These are phyloP conservation scores for Falco novaeseelandiae DNA, from an alignment of 2,797 vertebrate species.

Conservation along the genomic window DNA sequence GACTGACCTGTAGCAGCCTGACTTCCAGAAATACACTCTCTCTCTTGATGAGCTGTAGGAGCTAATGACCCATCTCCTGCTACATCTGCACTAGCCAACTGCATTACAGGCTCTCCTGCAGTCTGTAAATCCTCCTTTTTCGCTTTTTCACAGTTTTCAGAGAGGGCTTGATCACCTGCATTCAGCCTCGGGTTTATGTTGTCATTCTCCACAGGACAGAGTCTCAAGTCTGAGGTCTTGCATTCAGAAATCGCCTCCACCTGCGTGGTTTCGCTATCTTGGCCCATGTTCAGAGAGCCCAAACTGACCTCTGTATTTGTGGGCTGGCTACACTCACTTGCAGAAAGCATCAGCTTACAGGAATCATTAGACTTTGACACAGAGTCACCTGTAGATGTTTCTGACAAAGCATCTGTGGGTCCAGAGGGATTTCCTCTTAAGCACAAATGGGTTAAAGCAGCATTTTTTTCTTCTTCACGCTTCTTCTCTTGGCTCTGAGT, in stretches of 20 bases:
- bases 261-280: constrained; percentile 84
- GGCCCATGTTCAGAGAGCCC: constrained; percentile 56
- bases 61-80: constrained; percentile 3
- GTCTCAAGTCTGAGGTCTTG: constrained; percentile 3
- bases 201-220: neutral
- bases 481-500: constrained; percentile 84
- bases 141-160: constrained; percentile 18
- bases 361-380: constrained; percentile 66
- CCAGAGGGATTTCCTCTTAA: constrained; percentile 54
- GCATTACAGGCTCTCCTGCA: neutral
- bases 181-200: neutral
- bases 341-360: constrained; percentile 82
- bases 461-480: constrained; percentile 42
- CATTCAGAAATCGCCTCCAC: constrained; percentile 69
- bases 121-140: constrained; percentile 15
- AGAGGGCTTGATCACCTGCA: neutral
- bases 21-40: constrained; percentile 54
- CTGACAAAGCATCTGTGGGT: constrained; percentile 27
- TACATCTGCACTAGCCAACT: neutral
- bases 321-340: constrained; percentile 73
- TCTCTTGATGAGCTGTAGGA: constrained; percentile 15
- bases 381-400: constrained; percentile 35
- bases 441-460: constrained; percentile 49
- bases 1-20: constrained; percentile 49
- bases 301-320: constrained; percentile 28